Evolutionary conservation across 2,888 invertebrate genomes (phyloP).

Genomic region (Operophtera brumata): DNA sequence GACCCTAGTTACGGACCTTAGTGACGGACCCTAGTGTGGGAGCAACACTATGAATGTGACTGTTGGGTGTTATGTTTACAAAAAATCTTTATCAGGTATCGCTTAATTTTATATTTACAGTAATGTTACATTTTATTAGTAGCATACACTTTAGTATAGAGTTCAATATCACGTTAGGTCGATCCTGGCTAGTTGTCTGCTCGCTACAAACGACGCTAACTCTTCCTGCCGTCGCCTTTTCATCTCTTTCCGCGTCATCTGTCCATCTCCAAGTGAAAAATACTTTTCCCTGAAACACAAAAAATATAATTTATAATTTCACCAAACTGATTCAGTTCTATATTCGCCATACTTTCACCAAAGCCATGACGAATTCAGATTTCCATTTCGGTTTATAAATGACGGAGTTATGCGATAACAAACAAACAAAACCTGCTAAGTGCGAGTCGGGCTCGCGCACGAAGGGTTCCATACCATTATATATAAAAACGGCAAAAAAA

Average conservation of each 20-base stretch:
- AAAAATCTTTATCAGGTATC: not conserved
- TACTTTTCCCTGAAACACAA: slow-evolving; percentile 82
- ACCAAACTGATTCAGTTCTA: not conserved
- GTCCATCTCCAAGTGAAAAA: slow-evolving; percentile 84
- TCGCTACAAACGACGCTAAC: slow-evolving; percentile 49
- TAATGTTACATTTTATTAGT: slow-evolving; percentile 10
- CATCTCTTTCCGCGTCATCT: slow-evolving; percentile 84
- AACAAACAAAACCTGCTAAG: no score
- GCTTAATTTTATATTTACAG: slow-evolving; percentile 15
- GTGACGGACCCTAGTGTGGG: no score
- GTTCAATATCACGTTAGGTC: slow-evolving; percentile 27
- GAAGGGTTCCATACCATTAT: no score
- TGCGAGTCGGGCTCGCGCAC: no score
- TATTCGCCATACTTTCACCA: no score
- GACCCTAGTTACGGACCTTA: no score
- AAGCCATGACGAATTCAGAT: no score
- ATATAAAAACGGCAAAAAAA: no score
- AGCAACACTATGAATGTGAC: no score
- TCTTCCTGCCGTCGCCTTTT: slow-evolving; percentile 62
- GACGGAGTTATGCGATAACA: no score
- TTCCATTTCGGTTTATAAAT: no score
- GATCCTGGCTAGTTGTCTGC: slow-evolving; percentile 35
- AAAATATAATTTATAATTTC: not conserved
- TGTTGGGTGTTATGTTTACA: no score
- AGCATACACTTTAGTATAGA: not conserved